Evolutionary conservation across 2,888 invertebrate genomes (phyloP).

Genomic region (Spilarctia lutea): DNA sequence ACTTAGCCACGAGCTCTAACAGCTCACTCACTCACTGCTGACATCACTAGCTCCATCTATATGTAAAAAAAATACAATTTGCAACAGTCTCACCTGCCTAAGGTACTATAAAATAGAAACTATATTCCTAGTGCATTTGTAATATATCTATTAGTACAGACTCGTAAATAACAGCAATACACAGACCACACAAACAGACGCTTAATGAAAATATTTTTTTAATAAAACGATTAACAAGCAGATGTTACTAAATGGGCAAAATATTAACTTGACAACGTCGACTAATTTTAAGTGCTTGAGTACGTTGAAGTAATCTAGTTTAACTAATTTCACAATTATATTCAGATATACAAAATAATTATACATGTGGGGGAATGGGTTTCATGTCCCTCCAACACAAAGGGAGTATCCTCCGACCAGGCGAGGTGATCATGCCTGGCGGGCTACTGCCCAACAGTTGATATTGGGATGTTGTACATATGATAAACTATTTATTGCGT

Average conservation of each 20-base stretch:
- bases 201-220: constrained; percentile 52
- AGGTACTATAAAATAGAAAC: constrained; percentile 14
- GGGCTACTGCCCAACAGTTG: no score
- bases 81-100: constrained; percentile 19
- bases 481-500: no score
- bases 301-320: background rate
- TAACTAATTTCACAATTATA: background rate
- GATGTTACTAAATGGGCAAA: constrained; percentile 64
- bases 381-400: no score
- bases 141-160: constrained; percentile 17
- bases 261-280: constrained; percentile 41
- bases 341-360: background rate
- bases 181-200: constrained; percentile 62
- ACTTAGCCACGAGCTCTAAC: no score
- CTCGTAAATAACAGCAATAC: constrained; percentile 39
- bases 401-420: no score
- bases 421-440: no score
- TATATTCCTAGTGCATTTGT: constrained; percentile 17
- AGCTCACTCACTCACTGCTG: no score
- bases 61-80: background rate
- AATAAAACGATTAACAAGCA: constrained; percentile 55
- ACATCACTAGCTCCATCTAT: no score
- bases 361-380: no score
- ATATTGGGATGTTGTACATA: no score
- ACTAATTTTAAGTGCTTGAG: constrained; percentile 46